These are phyloP conservation scores for Eurosta solidaginis DNA, from an alignment of 1,140 invertebrate genomes.

Conservation along the genomic window DNA sequence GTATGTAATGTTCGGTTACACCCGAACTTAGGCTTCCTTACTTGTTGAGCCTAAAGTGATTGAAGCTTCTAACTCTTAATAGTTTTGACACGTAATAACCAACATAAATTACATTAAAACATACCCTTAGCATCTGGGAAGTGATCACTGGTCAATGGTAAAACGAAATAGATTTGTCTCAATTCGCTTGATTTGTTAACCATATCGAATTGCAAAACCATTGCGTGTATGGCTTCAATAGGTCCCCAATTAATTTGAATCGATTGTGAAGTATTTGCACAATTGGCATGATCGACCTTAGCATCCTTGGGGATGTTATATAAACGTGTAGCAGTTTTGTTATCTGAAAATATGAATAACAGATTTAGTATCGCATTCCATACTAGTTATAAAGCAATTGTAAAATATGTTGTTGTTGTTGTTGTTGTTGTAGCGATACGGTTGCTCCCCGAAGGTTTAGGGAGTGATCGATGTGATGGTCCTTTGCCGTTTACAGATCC, in stretches of 20 bases:
- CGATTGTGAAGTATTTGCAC: conserved; percentile 40
- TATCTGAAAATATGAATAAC: conserved; percentile 38
- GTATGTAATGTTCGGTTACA: too few relatives aligned
- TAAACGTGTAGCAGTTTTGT: conserved; percentile 41
- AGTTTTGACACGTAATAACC: too few relatives aligned
- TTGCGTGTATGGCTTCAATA: conserved; percentile 34
- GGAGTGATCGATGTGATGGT: too few relatives aligned
- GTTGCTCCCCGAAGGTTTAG: too few relatives aligned
- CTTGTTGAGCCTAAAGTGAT: too few relatives aligned
- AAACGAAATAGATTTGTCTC: conserved; percentile 38
- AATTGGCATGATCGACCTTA: conserved; percentile 41
- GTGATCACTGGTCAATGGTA: conserved; percentile 39
- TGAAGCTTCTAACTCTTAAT: too few relatives aligned
- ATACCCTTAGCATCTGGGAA: conserved; percentile 53
- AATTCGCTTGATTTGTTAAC: conserved; percentile 42
- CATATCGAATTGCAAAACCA: conserved; percentile 44
- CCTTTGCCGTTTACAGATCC: too few relatives aligned
- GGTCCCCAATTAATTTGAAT: conserved; percentile 52
- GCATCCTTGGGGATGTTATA: conserved; percentile 49
- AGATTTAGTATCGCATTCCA: not conserved
- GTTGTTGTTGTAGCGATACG: too few relatives aligned
- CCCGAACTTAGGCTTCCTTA: too few relatives aligned
- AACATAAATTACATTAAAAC: not conserved
- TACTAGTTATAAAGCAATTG: not conserved
- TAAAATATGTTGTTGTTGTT: too few relatives aligned